A percentile compares a stretch with the other conserved stretches of the same genome.
phyloP scores from a whole-genome alignment of 2,797 vertebrate genomes.

The Loriculus beryllinus region DNA sequence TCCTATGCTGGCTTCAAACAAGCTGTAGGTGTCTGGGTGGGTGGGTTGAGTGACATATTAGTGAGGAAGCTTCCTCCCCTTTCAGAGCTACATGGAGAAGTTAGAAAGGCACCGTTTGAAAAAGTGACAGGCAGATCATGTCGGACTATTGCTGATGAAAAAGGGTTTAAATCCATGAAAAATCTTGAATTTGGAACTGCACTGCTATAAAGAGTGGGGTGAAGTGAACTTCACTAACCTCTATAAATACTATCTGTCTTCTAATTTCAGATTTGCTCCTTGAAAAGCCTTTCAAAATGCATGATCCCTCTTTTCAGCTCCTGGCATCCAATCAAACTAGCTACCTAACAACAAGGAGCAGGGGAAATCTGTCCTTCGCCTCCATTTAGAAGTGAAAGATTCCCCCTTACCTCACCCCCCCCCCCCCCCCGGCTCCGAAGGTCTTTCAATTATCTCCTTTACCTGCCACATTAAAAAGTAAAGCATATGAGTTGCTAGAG shows the following conservation, averaged over 20 bases:
- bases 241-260: slow-evolving; percentile 42
- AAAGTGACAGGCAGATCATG: slow-evolving; percentile 71
- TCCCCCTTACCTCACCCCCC: not conserved
- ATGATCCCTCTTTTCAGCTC: slow-evolving; percentile 27
- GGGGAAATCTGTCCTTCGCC: slow-evolving; percentile 15
- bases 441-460: slow-evolving; percentile 69
- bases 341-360: slow-evolving; percentile 33
- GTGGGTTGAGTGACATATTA: slow-evolving; percentile 76
- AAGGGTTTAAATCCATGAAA: slow-evolving; percentile 66
- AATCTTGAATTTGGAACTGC: slow-evolving; percentile 61
- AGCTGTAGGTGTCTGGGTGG: slow-evolving; percentile 75
- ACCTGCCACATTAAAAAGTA: slow-evolving; percentile 67
- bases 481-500: slow-evolving; percentile 60
- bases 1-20: slow-evolving; percentile 48
- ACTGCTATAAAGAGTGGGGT: not conserved
- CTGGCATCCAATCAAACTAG: slow-evolving; percentile 59
- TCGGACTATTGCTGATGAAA: slow-evolving; percentile 46
- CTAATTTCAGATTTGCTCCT: slow-evolving; percentile 42
- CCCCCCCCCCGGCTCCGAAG: slow-evolving; percentile 2
- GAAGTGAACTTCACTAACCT: slow-evolving; percentile 51
- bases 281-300: slow-evolving; percentile 31
- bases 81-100: slow-evolving; percentile 61
- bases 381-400: slow-evolving; percentile 34
- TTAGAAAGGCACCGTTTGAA: slow-evolving; percentile 65
- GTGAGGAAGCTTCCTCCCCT: slow-evolving; percentile 71